Conservation (phyloP, 2,797 vertebrate species). For the Poecilia picta region DNA sequence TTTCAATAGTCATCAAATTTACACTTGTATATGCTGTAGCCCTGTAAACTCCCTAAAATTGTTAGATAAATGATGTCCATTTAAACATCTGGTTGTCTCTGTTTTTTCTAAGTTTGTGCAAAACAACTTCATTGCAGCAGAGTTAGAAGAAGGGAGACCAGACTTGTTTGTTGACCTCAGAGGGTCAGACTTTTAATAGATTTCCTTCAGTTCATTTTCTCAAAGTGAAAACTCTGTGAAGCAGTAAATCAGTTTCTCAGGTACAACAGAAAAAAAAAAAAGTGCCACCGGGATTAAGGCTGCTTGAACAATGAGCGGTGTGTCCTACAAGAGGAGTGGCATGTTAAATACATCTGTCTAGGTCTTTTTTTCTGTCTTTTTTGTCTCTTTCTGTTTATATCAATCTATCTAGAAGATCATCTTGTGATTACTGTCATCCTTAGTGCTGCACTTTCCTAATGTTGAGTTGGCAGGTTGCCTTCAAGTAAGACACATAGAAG, state of each 20-base stretch:
- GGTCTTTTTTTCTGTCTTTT: neutral
- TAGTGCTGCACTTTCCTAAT: neutral
- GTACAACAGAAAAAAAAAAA: conserved; percentile 39
- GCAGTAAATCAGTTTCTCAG: conserved; percentile 64
- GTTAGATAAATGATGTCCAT: neutral
- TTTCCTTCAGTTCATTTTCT: conserved; percentile 63
- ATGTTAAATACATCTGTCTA: neutral
- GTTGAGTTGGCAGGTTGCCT: neutral
- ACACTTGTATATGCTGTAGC: neutral
- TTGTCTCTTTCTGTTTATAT: too few species aligned
- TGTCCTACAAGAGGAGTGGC: neutral
- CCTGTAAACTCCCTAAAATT: neutral
- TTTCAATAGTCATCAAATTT: neutral
- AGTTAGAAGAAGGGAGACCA: conserved; percentile 4
- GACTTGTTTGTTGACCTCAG: conserved; percentile 62
- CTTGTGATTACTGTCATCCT: neutral
- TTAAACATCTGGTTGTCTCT: neutral
- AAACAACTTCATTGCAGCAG: neutral
- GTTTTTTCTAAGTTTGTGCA: neutral
- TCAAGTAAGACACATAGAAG: neutral
- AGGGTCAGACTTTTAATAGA: conserved; percentile 64
- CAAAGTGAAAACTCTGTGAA: conserved; percentile 63
- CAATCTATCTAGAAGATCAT: too few species aligned
- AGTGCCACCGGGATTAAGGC: conserved; percentile 29
- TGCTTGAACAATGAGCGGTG: conserved; percentile 32